A percentile compares a stretch with the other conserved stretches of the same genome.
Evolutionary conservation across 2,797 vertebrate genomes (phyloP).

Genomic region (Adelosebastes latens): DNA sequence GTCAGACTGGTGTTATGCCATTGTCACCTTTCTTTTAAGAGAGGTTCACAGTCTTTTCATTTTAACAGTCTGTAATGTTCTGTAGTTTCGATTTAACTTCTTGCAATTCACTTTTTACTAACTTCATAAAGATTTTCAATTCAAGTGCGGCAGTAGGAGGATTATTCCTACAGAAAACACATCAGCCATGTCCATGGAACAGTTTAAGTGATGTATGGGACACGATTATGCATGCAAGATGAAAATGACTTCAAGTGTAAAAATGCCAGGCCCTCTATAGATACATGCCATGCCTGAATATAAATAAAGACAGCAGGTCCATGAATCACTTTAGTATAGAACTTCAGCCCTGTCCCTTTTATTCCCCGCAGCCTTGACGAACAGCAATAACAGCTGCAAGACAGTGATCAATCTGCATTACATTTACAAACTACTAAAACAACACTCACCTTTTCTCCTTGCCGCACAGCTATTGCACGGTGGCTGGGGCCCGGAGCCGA

Average conservation of each 20-base stretch:
- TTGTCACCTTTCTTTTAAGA: conserved; percentile 27
- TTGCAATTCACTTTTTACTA: conserved; percentile 9
- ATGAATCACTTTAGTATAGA: conserved; percentile 74
- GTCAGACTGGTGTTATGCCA: not conserved
- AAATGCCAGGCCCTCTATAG: conserved; percentile 64
- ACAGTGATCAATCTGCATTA: conserved; percentile 84
- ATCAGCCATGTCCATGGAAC: conserved; percentile 6
- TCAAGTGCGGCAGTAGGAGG: not conserved
- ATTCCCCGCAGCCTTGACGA: conserved; percentile 71
- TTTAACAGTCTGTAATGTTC: conserved; percentile 2
- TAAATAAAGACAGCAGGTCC: conserved; percentile 69
- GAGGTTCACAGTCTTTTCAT: not conserved
- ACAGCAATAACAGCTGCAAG: conserved; percentile 72
- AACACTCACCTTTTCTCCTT: conserved; percentile 84
- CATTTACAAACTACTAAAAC: conserved; percentile 84
- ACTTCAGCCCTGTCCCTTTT: conserved; percentile 58
- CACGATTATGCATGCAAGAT: conserved; percentile 72
- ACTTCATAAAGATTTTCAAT: conserved; percentile 21
- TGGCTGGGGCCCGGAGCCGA: conserved; percentile 57
- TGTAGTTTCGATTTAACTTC: not conserved
- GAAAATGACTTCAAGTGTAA: conserved; percentile 70
- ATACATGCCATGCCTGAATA: conserved; percentile 66
- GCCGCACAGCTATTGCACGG: conserved; percentile 54
- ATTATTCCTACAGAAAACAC: conserved; percentile 6
- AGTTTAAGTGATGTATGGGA: conserved; percentile 59